A percentile compares a stretch with the other conserved stretches of the same genome.
Evolutionary conservation across 2,113 vertebrate species (phyloP).

Genomic region (Sclerurus mexicanus): DNA sequence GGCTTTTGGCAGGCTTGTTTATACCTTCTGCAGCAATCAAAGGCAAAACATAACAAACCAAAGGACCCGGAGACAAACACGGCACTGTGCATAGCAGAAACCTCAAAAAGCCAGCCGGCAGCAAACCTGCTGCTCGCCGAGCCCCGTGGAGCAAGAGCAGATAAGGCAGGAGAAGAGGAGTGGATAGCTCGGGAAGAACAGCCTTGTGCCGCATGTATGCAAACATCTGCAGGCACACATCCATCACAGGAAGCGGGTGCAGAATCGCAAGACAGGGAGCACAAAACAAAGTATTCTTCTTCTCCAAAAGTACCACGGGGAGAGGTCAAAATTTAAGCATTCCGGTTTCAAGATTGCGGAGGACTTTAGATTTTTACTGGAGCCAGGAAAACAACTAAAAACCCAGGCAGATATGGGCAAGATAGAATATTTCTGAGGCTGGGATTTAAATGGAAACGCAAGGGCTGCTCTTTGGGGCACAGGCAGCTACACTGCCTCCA

Average conservation of each 20-base stretch:
- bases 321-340: not conserved
- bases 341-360: not conserved
- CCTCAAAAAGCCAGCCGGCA: constrained; percentile 39
- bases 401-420: not conserved
- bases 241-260: not conserved
- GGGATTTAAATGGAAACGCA: not conserved
- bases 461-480: not conserved
- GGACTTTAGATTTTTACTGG: not conserved
- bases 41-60: constrained; percentile 46
- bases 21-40: constrained; percentile 47
- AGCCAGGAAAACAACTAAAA: not conserved
- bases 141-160: fast-evolving
- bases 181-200: not conserved
- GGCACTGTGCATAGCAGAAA: not conserved
- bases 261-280: not conserved
- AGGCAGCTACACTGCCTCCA: not conserved
- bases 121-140: not conserved
- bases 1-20: constrained; percentile 60
- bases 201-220: fast-evolving
- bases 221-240: not conserved
- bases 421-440: not conserved
- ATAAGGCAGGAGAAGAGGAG: not conserved
- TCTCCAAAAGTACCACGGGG: not conserved
- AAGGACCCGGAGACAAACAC: constrained; percentile 55
- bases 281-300: not conserved